Evolutionary conservation across 2,797 vertebrate genomes (phyloP).

Genomic region (Phoxinus dragarum): DNA sequence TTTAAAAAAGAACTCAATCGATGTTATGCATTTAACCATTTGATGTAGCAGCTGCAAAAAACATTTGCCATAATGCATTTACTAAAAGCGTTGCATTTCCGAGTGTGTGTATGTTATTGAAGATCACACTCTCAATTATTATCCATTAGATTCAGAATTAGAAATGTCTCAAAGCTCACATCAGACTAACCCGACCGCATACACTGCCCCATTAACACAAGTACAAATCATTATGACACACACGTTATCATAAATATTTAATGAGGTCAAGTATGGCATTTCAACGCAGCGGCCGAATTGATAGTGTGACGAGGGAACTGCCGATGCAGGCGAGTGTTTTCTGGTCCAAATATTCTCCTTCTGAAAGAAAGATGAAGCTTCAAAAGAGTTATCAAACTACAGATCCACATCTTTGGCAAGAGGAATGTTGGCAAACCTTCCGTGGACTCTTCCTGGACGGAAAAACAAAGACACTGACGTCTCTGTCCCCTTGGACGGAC

Average conservation of each 20-base stretch:
- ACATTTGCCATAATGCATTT: not conserved
- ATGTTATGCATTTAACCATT: not conserved
- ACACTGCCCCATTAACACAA: not conserved
- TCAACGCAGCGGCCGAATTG: slow-evolving; percentile 17
- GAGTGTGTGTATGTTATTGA: not conserved
- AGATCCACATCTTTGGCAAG: slow-evolving; percentile 62
- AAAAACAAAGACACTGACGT: slow-evolving; percentile 12
- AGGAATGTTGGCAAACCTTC: slow-evolving; percentile 57
- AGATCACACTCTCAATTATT: not conserved
- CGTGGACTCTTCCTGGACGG: slow-evolving; percentile 20
- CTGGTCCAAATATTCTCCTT: slow-evolving; percentile 12
- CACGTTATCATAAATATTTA: slow-evolving; percentile 60
- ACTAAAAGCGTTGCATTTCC: not conserved
- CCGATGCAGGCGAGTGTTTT: not conserved
- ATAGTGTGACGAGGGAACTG: slow-evolving; percentile 19
- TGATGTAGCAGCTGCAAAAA: not conserved
- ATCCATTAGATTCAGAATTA: not conserved
- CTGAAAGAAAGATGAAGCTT: slow-evolving; percentile 1
- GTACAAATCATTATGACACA: slow-evolving; percentile 38
- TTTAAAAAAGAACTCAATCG: not conserved
- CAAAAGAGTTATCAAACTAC: slow-evolving; percentile 17
- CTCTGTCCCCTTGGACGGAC: slow-evolving; percentile 26
- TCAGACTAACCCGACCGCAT: not conserved
- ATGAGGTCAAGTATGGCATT: slow-evolving; percentile 53
- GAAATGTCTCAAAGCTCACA: not conserved